Conservation (phyloP, 2,888 invertebrate species). For the Molorchus minor region DNA sequence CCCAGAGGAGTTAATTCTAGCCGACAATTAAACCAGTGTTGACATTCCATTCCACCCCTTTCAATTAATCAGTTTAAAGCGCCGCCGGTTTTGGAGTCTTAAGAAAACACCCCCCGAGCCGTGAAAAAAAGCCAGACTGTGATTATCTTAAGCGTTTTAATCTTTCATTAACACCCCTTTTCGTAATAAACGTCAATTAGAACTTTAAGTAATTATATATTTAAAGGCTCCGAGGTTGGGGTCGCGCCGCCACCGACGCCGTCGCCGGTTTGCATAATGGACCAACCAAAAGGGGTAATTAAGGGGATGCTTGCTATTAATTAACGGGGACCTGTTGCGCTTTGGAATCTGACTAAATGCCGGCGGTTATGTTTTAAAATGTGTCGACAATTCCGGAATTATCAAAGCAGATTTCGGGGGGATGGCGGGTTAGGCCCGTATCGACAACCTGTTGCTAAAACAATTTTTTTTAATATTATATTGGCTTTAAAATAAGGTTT, state of each 20-base stretch:
- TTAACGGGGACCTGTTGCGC: slow-evolving; percentile 62
- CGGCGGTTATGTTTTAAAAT: slow-evolving; percentile 42
- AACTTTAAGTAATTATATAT: slow-evolving; percentile 61
- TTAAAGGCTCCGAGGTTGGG: slow-evolving; percentile 51
- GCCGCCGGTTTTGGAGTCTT: slow-evolving; percentile 52
- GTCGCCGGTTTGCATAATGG: slow-evolving; percentile 61
- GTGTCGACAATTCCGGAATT: slow-evolving; percentile 28
- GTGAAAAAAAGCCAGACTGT: slow-evolving; percentile 50
- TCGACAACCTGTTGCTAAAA: slow-evolving; percentile 31
- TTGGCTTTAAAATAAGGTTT: too few relatives aligned
- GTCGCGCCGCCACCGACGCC: slow-evolving; percentile 30
- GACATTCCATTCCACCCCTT: slow-evolving; percentile 55
- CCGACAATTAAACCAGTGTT: slow-evolving; percentile 53
- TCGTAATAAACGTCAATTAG: slow-evolving; percentile 63
- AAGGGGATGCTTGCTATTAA: slow-evolving; percentile 63
- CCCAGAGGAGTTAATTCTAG: slow-evolving; percentile 35
- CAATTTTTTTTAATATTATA: too few relatives aligned
- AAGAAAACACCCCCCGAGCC: slow-evolving; percentile 57
- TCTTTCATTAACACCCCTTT: slow-evolving; percentile 62
- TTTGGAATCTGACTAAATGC: slow-evolving; percentile 50
- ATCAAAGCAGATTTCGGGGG: slow-evolving; percentile 12
- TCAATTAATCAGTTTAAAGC: slow-evolving; percentile 57
- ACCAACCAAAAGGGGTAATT: slow-evolving; percentile 63
- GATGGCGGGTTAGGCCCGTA: neutral
- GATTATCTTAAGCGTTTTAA: slow-evolving; percentile 59